These are phyloP conservation scores for Chiroxiphia lanceolata DNA, from an alignment of 2,797 vertebrate species.

Conservation along the genomic window DNA sequence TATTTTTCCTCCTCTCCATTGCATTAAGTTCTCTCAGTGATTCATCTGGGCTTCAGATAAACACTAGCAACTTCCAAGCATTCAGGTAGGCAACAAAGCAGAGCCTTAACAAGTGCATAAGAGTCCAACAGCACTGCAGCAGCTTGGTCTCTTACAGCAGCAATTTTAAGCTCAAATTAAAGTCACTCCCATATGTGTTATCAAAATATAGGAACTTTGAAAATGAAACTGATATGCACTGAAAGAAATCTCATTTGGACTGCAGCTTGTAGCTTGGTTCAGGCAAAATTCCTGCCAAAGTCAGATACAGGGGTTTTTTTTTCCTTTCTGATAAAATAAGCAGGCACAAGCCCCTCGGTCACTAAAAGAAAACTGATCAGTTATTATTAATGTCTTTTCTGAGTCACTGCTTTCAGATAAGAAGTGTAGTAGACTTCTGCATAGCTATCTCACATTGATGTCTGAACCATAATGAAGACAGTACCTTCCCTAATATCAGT, in stretches of 20 bases:
- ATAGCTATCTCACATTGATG: not conserved
- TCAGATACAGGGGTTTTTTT: not conserved
- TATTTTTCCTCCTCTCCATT: not conserved
- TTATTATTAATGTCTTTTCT: not conserved
- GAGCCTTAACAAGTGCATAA: not conserved
- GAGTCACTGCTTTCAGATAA: not conserved
- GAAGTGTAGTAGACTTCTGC: not conserved
- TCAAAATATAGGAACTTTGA: not conserved
- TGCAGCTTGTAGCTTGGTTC: not conserved
- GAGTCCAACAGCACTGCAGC: not conserved
- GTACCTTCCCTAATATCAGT: not conserved
- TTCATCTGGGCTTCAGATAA: not conserved
- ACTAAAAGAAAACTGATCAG: not conserved
- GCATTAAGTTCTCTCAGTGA: not conserved
- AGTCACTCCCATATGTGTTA: not conserved
- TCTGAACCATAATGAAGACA: not conserved
- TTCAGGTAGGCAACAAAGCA: not conserved
- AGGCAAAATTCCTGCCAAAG: not conserved
- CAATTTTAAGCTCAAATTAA: not conserved
- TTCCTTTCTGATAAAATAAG: not conserved
- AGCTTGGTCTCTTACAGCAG: not conserved
- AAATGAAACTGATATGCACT: not conserved
- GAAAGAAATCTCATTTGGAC: not conserved
- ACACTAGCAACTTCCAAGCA: not conserved
- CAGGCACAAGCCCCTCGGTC: not conserved